phyloP scores from a whole-genome alignment of 2,113 vertebrate genomes.

The Proteles cristata region DNA sequence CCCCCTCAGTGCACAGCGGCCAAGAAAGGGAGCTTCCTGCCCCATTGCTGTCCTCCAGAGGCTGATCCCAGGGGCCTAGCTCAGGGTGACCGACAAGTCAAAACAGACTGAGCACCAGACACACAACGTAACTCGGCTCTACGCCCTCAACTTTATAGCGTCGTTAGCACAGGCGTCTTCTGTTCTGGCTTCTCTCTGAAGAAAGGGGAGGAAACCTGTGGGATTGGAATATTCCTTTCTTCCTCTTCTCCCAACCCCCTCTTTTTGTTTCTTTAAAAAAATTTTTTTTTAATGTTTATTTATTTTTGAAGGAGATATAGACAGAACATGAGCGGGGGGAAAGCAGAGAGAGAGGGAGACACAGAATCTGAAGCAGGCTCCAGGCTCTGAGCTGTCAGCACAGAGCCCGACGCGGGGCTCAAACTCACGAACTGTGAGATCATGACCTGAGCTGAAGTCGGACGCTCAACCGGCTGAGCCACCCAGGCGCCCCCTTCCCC shows the following conservation, averaged over 20 bases:
- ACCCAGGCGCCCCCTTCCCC: too few species aligned
- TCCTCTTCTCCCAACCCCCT: fast-evolving
- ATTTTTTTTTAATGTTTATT: too few species aligned
- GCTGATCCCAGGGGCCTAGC: background rate
- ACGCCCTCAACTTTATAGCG: background rate
- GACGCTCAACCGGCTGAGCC: too few species aligned
- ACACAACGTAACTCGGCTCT: background rate
- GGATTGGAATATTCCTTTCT: background rate
- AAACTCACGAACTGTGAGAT: too few species aligned
- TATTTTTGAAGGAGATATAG: too few species aligned
- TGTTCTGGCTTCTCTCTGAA: background rate
- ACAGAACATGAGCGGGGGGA: too few species aligned
- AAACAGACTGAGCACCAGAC: background rate
- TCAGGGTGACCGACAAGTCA: background rate
- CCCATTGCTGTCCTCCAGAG: background rate
- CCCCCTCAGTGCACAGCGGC: background rate
- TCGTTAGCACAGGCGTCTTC: too few species aligned
- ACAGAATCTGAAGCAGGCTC: too few species aligned
- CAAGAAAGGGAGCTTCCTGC: background rate
- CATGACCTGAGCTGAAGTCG: too few species aligned
- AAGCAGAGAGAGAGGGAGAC: too few species aligned
- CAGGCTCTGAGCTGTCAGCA: too few species aligned
- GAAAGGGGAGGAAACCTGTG: background rate
- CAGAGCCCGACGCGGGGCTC: too few species aligned
- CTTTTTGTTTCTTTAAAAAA: background rate